Base-by-base conservation (phyloP, 2,888 invertebrate genomes). In the Chesias legatella region DNA sequence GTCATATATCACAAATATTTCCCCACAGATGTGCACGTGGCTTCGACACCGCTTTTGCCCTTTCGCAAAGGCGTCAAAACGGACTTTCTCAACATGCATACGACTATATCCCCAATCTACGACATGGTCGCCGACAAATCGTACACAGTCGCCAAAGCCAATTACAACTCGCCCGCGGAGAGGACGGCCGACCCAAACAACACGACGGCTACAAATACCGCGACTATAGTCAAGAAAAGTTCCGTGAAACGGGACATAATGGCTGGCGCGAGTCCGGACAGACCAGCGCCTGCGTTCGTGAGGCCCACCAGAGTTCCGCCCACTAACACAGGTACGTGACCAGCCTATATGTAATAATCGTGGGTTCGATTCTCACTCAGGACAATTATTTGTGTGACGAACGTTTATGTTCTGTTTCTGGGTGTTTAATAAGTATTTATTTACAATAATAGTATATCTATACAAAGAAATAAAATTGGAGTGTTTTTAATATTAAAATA, bases 31-130 rank as follows among this genome's bases (percentile, higher is more conserved):
- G 9, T 53, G 27, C 77, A 79, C 56, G 60, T 84, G 38, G 77
- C 83, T 8, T 89, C 89, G 20, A 89, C 88, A 7, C 89, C 88
- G 1, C 60, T 86, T 10, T 60, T 69, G 49, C 17, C 69, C 8
- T 35, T 74, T 20, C 65, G 63, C 27, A 78, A 66, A 36, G 65
- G 68, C 5, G 45, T 62, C 1, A 74, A 72, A 48, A 63, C 55
- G 33, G 81, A 82, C 6, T 49, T 84, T 0, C 50, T 84, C 22
- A 70, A 77, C 42, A 54, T 85, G 7, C 79, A 83, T 57, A 74
- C 66, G 29, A 82, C 82, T 0, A 79, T 88, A 62, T 89, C 89
- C 0, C 89, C 89, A 0, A 89, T 89, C 8, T 84, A 76, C 68
- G 82, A 82, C 26, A 66, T 70, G 60, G 33, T 72, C 0, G 72